Conservation (phyloP, 2,797 vertebrate species). For the Scomberomorus guttatus region DNA sequence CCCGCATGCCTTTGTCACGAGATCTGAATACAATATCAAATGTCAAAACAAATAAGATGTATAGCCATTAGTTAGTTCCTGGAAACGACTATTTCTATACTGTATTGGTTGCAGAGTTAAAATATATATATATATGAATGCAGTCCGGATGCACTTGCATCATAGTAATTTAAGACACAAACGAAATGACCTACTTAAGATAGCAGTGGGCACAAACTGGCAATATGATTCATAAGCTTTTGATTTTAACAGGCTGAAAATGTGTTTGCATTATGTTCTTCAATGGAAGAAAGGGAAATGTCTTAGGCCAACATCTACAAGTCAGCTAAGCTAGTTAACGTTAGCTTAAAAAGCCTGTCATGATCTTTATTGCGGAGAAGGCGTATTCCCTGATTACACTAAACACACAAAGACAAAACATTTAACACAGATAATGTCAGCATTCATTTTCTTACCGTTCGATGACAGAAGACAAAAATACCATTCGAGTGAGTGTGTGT, state of each 20-base stretch:
- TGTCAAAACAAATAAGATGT: slow-evolving; percentile 70
- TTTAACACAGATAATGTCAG: not conserved
- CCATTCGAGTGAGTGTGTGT: slow-evolving; percentile 39
- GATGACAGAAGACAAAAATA: slow-evolving; percentile 39
- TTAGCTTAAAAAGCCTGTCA: slow-evolving; percentile 4
- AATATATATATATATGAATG: not conserved
- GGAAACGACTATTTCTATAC: rapidly evolving
- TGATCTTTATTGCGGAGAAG: slow-evolving; percentile 33
- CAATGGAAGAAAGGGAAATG: not conserved
- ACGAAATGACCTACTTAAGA: slow-evolving; percentile 5
- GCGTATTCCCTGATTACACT: slow-evolving; percentile 54
- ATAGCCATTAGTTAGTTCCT: not conserved
- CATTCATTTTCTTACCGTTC: slow-evolving; percentile 65
- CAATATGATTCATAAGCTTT: not conserved
- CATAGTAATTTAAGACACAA: not conserved
- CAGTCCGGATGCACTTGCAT: not conserved
- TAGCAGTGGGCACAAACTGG: not conserved
- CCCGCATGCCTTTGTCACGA: slow-evolving; percentile 68
- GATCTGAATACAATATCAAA: slow-evolving; percentile 35
- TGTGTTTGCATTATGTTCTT: not conserved
- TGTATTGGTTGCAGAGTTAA: not conserved
- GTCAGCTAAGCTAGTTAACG: slow-evolving; percentile 3
- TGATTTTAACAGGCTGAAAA: not conserved
- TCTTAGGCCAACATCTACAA: slow-evolving; percentile 7
- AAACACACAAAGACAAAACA: slow-evolving; percentile 9